Percentiles rank a stretch among this genome's conserved stretches.
Conservation (phyloP, 2,113 vertebrate species). For the Amphiprion ocellaris region DNA sequence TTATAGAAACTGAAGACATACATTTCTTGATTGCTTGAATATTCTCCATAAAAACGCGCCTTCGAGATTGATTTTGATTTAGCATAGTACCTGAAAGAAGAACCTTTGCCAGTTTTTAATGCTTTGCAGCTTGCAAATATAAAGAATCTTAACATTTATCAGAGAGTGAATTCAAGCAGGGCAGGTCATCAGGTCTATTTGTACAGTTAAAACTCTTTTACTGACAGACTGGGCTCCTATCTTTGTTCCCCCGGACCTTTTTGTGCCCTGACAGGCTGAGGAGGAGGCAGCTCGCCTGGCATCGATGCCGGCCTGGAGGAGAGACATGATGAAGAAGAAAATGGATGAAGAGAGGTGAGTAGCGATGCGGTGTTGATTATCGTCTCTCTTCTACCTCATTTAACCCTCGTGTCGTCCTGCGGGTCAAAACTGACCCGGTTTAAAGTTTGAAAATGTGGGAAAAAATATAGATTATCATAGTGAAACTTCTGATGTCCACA, state of each 20-base stretch:
- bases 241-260: conserved; percentile 37
- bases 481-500: too few species aligned
- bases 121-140: not conserved
- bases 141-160: not conserved
- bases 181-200: not conserved
- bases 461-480: too few species aligned
- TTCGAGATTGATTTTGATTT: too few species aligned
- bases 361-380: not conserved
- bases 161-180: not conserved
- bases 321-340: conserved; percentile 97
- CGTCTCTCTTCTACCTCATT: too few species aligned
- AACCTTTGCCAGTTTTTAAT: too few species aligned
- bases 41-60: too few species aligned
- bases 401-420: not conserved
- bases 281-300: conserved; percentile 92
- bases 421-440: too few species aligned
- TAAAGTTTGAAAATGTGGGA: too few species aligned
- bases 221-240: conserved; percentile 45
- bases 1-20: too few species aligned
- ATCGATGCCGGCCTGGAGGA: conserved; percentile 96
- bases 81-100: too few species aligned
- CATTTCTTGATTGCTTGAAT: too few species aligned
- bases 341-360: conserved; percentile 95
- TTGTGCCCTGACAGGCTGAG: conserved; percentile 83
- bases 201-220: conserved; percentile 11